These are phyloP conservation scores for Sialis fuliginosa DNA, from an alignment of 2,888 invertebrate species.

Conservation along the genomic window DNA sequence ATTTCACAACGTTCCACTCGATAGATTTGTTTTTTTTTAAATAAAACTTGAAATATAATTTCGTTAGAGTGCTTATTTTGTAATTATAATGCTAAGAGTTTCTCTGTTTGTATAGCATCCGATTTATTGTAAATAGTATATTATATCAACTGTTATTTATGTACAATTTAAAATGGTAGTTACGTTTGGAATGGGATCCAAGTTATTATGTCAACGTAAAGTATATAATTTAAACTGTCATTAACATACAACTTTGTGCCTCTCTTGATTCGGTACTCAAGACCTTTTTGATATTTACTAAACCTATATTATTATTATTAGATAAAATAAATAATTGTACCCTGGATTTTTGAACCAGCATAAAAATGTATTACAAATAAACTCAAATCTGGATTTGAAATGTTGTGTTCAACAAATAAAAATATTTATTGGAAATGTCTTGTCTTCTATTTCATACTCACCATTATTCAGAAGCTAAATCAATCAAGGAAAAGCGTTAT, in stretches of 20 bases:
- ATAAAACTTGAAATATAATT: no score
- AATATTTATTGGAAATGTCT: conserved; percentile 4
- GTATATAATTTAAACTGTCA: conserved; percentile 1
- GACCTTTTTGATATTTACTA: conserved; percentile 17
- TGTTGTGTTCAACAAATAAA: conserved; percentile 6
- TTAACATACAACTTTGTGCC: conserved; percentile 17
- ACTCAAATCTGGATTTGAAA: conserved; percentile 3
- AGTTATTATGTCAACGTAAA: neutral
- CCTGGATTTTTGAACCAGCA: conserved; percentile 1
- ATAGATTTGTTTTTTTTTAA: no score
- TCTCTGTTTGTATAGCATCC: no score
- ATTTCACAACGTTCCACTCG: no score
- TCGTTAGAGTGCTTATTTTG: no score
- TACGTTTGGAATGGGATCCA: neutral
- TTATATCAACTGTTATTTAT: neutral
- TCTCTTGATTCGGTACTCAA: conserved; percentile 18
- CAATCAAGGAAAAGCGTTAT: no score
- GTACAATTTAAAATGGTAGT: neutral
- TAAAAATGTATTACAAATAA: neutral
- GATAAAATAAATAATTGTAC: neutral
- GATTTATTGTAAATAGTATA: neutral
- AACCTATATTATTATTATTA: neutral
- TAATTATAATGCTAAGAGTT: no score
- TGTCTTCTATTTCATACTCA: neutral
- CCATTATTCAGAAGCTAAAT: no score